Conservation (phyloP, 2,888 invertebrate genomes). For the Synanthedon vespiformis region DNA sequence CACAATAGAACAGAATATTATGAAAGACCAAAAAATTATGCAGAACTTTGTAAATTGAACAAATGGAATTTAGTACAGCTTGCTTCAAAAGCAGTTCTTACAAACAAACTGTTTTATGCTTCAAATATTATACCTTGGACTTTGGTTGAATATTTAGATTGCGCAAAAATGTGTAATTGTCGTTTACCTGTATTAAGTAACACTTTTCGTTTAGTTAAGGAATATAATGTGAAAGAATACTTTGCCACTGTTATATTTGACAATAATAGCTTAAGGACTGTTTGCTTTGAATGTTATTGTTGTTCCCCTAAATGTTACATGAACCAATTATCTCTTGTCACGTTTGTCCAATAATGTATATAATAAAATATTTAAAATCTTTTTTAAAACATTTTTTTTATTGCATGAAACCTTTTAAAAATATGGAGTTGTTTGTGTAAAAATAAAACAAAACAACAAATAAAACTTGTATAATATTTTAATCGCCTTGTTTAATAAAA, state of each 20-base stretch:
- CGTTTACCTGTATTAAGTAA: constrained; percentile 58
- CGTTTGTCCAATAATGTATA: too few relatives aligned
- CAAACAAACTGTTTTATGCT: constrained; percentile 64
- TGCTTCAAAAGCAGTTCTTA: constrained; percentile 65
- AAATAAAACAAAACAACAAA: too few relatives aligned
- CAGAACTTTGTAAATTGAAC: constrained; percentile 42
- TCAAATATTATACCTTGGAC: constrained; percentile 70
- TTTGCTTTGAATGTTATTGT: constrained; percentile 72
- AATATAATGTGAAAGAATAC: constrained; percentile 45
- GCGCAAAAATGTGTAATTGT: constrained; percentile 74
- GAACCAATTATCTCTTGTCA: too few relatives aligned
- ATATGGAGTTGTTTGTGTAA: too few relatives aligned
- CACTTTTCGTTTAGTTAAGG: constrained; percentile 27
- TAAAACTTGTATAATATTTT: too few relatives aligned
- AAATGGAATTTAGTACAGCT: constrained; percentile 66
- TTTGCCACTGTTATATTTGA: constrained; percentile 47
- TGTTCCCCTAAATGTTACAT: constrained; percentile 67
- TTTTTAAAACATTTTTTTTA: too few relatives aligned
- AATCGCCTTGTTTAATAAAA: too few relatives aligned
- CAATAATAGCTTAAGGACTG: constrained; percentile 33
- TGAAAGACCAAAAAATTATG: constrained; percentile 12
- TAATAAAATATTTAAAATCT: too few relatives aligned
- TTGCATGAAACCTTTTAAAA: too few relatives aligned
- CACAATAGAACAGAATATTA: constrained; percentile 11
- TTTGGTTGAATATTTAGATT: constrained; percentile 71